Conservation (phyloP, 2,797 vertebrate genomes). For the Holocentrus rufus region DNA sequence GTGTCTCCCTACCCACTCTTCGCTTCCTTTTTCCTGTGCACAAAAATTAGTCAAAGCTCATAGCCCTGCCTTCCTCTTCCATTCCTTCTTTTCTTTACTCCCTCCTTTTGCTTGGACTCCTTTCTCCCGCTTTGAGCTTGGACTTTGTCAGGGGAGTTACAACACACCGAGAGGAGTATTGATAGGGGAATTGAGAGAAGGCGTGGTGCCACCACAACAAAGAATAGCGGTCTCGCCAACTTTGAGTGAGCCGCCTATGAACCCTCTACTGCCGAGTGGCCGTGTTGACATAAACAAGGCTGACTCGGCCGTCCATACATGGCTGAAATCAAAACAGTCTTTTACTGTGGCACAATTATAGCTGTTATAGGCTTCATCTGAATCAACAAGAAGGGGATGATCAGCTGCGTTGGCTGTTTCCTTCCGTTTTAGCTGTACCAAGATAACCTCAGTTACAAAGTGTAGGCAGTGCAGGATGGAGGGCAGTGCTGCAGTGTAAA, state of each 20-base stretch:
- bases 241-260: background rate
- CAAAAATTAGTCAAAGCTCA: background rate
- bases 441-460: background rate
- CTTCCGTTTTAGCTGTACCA: background rate
- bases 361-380: slow-evolving; percentile 24
- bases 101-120: background rate
- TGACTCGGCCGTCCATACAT: background rate
- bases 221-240: slow-evolving; percentile 6
- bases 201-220: slow-evolving; percentile 1
- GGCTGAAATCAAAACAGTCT: background rate
- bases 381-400: background rate
- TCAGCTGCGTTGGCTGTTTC: background rate
- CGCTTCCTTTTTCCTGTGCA: slow-evolving; percentile 63
- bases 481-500: background rate
- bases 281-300: background rate
- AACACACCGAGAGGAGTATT: background rate
- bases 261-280: slow-evolving; percentile 1
- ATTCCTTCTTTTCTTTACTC: background rate
- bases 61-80: background rate
- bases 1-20: background rate
- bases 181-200: slow-evolving; percentile 31
- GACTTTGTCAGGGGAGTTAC: slow-evolving; percentile 8
- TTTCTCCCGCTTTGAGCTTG: slow-evolving; percentile 6
- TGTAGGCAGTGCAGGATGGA: background rate
- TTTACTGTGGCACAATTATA: background rate